These are phyloP conservation scores for Oscheius onirici DNA, from an alignment of 2,888 invertebrate species.

Conservation along the genomic window DNA sequence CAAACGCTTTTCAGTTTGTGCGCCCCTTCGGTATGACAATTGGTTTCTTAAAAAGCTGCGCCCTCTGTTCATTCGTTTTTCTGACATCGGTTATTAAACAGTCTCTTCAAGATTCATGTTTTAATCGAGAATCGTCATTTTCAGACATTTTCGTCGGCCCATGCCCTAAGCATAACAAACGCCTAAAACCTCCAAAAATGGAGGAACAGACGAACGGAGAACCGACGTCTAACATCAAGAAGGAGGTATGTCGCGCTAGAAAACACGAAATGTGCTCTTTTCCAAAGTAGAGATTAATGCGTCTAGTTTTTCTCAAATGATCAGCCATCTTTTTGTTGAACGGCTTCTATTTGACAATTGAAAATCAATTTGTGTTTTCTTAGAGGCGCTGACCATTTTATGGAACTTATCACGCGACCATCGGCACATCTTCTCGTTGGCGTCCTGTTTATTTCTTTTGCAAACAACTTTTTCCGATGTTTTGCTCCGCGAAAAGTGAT, in stretches of 20 bases:
- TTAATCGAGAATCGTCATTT: not conserved
- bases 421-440: not conserved
- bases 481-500: slow-evolving; percentile 8
- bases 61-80: too few species aligned
- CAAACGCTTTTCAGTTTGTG: slow-evolving; percentile 14
- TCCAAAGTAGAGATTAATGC: not conserved
- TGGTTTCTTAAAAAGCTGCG: not conserved
- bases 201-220: not conserved
- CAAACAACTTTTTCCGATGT: slow-evolving; percentile 19
- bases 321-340: not conserved
- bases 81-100: too few species aligned
- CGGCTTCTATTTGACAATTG: not conserved
- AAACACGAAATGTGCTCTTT: not conserved
- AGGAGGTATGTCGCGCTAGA: not conserved
- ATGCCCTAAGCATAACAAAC: not conserved
- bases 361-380: not conserved
- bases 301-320: not conserved
- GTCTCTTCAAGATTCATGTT: not conserved
- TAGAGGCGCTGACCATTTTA: not conserved
- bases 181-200: not conserved
- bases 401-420: slow-evolving; percentile 22
- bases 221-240: not conserved
- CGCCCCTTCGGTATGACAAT: not conserved
- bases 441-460: not conserved
- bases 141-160: not conserved